Evolutionary conservation across 2,888 invertebrate genomes (phyloP).

Genomic region (Scrobipalpa costella): DNA sequence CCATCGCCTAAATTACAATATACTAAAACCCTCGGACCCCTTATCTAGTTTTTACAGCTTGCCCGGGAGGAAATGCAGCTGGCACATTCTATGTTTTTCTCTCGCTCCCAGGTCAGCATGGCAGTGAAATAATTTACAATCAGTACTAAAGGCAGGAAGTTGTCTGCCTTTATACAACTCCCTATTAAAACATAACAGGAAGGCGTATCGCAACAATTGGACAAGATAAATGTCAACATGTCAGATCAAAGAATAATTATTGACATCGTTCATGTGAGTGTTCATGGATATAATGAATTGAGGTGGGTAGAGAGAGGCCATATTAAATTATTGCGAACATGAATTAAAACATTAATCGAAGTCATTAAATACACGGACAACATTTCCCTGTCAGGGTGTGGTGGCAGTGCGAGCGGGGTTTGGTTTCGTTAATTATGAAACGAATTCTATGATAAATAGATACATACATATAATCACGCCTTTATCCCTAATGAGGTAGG

Average conservation of each 20-base stretch:
- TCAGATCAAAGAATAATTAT: constrained; percentile 39
- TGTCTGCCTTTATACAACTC: background rate
- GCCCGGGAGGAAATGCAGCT: too few relatives aligned
- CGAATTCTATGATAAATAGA: background rate
- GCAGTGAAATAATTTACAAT: too few relatives aligned
- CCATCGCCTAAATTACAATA: too few relatives aligned
- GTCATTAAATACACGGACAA: constrained; percentile 52
- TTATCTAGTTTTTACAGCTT: too few relatives aligned
- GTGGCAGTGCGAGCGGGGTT: constrained; percentile 36
- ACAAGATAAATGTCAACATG: constrained; percentile 24
- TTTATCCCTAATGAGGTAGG: too few relatives aligned
- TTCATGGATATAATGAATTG: constrained; percentile 24
- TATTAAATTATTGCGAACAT: constrained; percentile 63
- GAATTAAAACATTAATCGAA: constrained; percentile 65
- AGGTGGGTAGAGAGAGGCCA: constrained; percentile 35
- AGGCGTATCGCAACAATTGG: constrained; percentile 17
- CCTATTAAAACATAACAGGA: background rate
- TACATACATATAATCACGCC: too few relatives aligned
- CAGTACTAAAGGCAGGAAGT: background rate
- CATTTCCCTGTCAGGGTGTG: constrained; percentile 40
- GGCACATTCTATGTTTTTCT: too few relatives aligned
- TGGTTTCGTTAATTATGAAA: background rate
- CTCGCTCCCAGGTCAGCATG: too few relatives aligned
- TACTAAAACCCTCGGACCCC: too few relatives aligned
- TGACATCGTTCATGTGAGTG: constrained; percentile 25